Base-by-base conservation (phyloP, 92 coral and sea anemone species). In the Desmophyllum pertusum region DNA sequence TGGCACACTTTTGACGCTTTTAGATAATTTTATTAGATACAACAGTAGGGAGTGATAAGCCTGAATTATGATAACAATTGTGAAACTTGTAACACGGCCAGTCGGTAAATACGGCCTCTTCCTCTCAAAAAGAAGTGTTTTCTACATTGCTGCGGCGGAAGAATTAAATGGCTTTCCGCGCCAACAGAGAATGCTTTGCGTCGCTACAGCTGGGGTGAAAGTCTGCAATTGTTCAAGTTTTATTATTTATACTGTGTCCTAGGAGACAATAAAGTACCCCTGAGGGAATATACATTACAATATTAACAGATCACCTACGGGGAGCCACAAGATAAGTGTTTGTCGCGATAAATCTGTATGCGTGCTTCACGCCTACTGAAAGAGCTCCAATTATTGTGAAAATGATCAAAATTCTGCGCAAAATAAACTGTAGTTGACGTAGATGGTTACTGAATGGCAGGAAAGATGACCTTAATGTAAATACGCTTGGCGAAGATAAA, bases 11-110 rank as follows among this genome's bases (percentile, higher is more conserved):
- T 88, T 87, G 94, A 87, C 93, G 88, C 91, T 90, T 87, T 86
- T 83, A 87, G 91, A 85, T 91, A 91, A 91, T 91, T 88, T 91
- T 91, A 91, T 91, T 91, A 88, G 94, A 91, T 87, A 91, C 92
- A 83, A 88, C 94, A 91, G 89, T 84, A 77, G 83, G 88, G 80
- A 50, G 77, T 87, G 93, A 90, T 90, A 87, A 90, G 84, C 75
- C 74, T 73, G 57, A 90, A 87, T 82, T 90, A 78, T 46, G 74
- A 73, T 78, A 83, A 90, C 91, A 90, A 90, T 87, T 73, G 84
- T 45, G 81, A 86, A 73, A 90, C 84, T 72, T 29, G 45, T 81
- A 78, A 84, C 89, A 46, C 81, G 70, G 51, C 48, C 84, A 85
- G 68, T 77, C 45, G 31, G 50, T 36, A 80, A 80, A 80, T 36